Base-by-base conservation (phyloP, 1,140 invertebrate genomes). In the Harlomillsia oculata region DNA sequence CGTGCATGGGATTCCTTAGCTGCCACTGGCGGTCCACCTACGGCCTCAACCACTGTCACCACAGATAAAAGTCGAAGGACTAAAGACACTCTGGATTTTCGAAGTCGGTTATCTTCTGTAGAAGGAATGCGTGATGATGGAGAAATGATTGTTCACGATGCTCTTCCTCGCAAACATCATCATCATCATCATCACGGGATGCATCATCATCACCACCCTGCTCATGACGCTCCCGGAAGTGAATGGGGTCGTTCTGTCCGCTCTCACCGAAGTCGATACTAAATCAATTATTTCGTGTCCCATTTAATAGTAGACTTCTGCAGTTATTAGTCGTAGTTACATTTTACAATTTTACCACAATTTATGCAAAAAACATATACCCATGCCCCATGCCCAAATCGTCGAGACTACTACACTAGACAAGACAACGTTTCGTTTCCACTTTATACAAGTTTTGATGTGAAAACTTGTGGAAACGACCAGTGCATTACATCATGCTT, bases 81-180 rank as follows among this genome's bases (percentile, higher is more conserved):
- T 5, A 71, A 67, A 60, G 68, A 66, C 46, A 65, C 63, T 9
- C 30, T 65, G 36, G 63, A 65, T 50, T 65, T 59, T 28, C 44
- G 63, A 48, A 62, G 59, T 46, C 40, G 63, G 69, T 69, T 36
- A 62, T 72, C 44, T 85, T 72, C 45, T 85, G 85, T 54, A 84
- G 84, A 44, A 66, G 67, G 37, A 48, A 65, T 43, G 87, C 89
- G 64, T 86, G 85, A 14, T 77, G 87, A 37, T 82, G 78, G 30
- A 80, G 87, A 30, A 87, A 90, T 68, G 85, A 89, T 71, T 83
- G 84, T 14, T 78, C 84, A 11, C 78, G 81, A 23, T 77, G 77
- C 40, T 80, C 80, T 67, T 72, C 76, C 13, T 26, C 65, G 68
- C 53, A 66, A 69, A 34, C 82, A 84, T 63, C 86, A 89, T 67